phyloP scores from a whole-genome alignment of 2,113 vertebrate species.

The Chlorodrepanis virens region DNA sequence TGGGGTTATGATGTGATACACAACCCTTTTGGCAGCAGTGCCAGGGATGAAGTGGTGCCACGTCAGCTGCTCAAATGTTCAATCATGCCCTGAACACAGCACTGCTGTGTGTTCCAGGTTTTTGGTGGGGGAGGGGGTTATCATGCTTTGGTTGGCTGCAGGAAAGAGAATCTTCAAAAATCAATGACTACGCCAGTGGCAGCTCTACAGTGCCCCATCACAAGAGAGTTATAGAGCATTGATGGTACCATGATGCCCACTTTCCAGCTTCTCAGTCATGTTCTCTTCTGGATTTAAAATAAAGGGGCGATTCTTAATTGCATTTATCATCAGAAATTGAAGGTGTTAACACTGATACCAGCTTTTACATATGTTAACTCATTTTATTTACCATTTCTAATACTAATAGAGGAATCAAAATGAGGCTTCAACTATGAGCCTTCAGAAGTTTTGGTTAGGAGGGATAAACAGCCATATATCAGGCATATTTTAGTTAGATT shows the following conservation, averaged over 20 bases:
- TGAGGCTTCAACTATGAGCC: not conserved
- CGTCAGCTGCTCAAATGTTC: not conserved
- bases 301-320: not conserved
- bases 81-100: not conserved
- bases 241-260: not conserved
- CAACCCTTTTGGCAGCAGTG: not conserved
- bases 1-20: not conserved
- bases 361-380: not conserved
- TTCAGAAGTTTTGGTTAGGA: not conserved
- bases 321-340: not conserved
- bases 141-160: not conserved
- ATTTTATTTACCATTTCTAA: not conserved
- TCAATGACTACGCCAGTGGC: not conserved
- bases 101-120: not conserved
- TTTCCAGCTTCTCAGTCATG: not conserved
- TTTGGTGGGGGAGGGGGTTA: not conserved
- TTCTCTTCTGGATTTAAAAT: not conserved
- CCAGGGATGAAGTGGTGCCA: not conserved
- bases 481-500: not conserved
- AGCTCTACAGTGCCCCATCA: not conserved
- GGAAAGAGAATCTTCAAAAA: not conserved
- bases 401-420: not conserved
- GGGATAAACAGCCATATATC: not conserved
- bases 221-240: not conserved
- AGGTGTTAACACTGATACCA: not conserved